Evolutionary conservation across 2,888 invertebrate genomes (phyloP), one percentile per base, ranked within the genome.

Genomic region (Sinodicranocentrus sp.): DNA sequence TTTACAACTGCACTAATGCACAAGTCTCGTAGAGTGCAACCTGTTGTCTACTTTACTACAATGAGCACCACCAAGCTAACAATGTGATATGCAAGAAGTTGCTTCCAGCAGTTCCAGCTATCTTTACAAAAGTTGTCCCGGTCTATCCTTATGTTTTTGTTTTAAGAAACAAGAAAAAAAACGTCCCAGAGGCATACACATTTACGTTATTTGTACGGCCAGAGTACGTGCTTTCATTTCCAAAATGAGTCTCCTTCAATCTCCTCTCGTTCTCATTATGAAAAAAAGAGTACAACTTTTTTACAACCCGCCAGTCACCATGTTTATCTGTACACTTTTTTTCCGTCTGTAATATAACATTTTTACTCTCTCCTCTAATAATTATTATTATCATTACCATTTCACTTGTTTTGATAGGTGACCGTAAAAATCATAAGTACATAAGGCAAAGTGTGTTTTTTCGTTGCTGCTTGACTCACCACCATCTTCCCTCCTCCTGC

Each of bases 331-430:
- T 43, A 28, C 25, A 17, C 13, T 23, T 44, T 23, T 6, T 6
- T 10, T 6, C n/a, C 19, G 61, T 48, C 39, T 48, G 17, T 63
- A 71, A 78, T 71, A 77, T 44, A 59, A 59, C 44, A 61, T 68
- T n/a, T 78, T 61, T 61, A 59, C 68, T 61, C 82, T 52, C 68
- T 13, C n/a, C n/a, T 57, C 25, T 67, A 61, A 82, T 82, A 43
- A 82, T 82, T 63, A 82, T 25, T 75, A 59, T 80, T 73, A 82
- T 77, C 68, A 83, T 72, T 83, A 83, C 76, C 54, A 63, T 77
- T 83, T 77, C 77, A 77, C 77, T 77, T 83, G 83, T 77, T 83
- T 77, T 82, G 82, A 82, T 82, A 82, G 73, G 68, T 68, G 75
- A 82, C 68, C 82, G 73, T 79, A 79, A 79, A 77, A 79, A 63